These are phyloP conservation scores for Steatornis caripensis DNA, from an alignment of 2,113 vertebrate genomes.

Conservation along the genomic window DNA sequence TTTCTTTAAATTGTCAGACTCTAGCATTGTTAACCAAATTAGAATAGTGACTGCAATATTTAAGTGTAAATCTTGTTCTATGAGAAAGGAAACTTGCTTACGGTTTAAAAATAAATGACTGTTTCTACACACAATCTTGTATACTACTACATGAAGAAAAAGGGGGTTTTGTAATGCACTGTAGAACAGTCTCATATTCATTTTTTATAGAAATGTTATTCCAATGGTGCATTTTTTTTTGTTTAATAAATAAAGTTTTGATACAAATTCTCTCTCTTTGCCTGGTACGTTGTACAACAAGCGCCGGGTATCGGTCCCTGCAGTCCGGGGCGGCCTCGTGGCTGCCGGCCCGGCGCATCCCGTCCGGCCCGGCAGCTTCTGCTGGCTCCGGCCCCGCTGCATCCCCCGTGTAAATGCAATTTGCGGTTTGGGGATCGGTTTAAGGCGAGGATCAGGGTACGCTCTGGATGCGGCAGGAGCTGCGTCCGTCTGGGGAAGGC, in stretches of 20 bases:
- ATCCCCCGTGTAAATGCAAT: fast-evolving
- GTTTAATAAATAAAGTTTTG: conserved; percentile 98
- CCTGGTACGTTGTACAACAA: fast-evolving
- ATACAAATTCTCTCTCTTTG: conserved; percentile 76
- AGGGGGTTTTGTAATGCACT: conserved; percentile 90
- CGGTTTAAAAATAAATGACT: conserved; percentile 74
- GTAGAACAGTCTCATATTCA: conserved; percentile 90
- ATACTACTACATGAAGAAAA: conserved; percentile 76
- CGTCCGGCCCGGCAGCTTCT: no score
- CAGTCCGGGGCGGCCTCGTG: no score
- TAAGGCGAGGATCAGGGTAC: neutral
- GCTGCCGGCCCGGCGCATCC: neutral
- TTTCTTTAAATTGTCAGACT: conserved; percentile 79
- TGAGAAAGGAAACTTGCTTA: conserved; percentile 74
- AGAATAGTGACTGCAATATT: conserved; percentile 87
- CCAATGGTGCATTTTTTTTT: conserved; percentile 89
- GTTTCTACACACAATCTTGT: conserved; percentile 91
- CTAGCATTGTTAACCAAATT: conserved; percentile 87
- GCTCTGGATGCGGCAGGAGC: neutral
- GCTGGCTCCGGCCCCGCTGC: neutral
- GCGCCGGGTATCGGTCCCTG: fast-evolving
- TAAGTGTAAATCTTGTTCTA: conserved; percentile 84
- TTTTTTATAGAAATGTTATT: conserved; percentile 97
- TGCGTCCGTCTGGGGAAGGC: neutral
- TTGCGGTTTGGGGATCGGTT: neutral